phyloP scores from a whole-genome alignment of 2,797 vertebrate species.

The Girardinus metallicus region DNA sequence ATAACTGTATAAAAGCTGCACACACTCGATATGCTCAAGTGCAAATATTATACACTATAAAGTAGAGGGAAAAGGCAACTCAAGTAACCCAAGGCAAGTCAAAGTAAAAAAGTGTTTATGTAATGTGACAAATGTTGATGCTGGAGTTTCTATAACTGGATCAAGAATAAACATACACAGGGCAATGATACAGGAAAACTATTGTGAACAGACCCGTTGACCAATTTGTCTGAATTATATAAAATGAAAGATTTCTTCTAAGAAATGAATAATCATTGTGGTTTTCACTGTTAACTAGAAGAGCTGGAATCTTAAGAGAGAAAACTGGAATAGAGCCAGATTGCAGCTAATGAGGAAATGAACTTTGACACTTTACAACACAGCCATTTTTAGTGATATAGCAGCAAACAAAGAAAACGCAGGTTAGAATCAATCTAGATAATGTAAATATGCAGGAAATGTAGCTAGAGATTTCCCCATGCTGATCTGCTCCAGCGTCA shows the following conservation, averaged over 20 bases:
- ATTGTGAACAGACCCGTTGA: neutral
- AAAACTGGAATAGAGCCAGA: neutral
- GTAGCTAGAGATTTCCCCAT: constrained; percentile 7
- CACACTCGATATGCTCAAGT: neutral
- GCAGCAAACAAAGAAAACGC: constrained; percentile 25
- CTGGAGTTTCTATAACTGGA: neutral
- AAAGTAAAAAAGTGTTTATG: neutral
- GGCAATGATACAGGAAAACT: neutral
- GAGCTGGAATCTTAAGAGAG: neutral
- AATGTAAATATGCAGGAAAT: neutral
- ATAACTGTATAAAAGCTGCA: neutral
- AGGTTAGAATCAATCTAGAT: constrained; percentile 1
- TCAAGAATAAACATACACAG: neutral
- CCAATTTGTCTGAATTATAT: no score
- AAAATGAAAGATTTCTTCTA: neutral
- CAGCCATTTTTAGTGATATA: constrained; percentile 21
- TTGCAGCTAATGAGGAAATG: neutral
- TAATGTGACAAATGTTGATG: neutral
- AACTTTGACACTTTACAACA: constrained; percentile 12
- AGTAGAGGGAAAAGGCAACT: neutral
- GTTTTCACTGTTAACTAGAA: neutral
- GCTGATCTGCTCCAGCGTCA: constrained; percentile 14
- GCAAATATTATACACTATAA: neutral
- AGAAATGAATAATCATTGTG: neutral
- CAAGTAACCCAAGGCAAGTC: neutral